Conservation (phyloP, 2,797 vertebrate genomes). For the Sternarchorhynchus goeldii region DNA sequence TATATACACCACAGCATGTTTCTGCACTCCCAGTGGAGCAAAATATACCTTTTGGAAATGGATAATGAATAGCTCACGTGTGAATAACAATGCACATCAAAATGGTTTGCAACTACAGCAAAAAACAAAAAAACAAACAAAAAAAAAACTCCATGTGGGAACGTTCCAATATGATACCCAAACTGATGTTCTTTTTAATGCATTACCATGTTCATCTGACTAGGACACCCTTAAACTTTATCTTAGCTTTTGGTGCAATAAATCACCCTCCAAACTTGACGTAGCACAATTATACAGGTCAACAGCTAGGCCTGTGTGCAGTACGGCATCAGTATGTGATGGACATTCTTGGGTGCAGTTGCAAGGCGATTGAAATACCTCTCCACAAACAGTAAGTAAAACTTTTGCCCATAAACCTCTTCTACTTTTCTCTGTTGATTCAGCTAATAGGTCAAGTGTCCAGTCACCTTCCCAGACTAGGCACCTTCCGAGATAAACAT, state of each 20-base stretch:
- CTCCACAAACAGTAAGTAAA: constrained; percentile 76
- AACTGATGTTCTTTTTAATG: no score
- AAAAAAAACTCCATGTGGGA: no score
- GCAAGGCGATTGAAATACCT: constrained; percentile 65
- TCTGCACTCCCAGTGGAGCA: not conserved
- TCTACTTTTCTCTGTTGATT: constrained; percentile 72
- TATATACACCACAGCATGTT: not conserved
- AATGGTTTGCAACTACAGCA: no score
- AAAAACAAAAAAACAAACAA: no score
- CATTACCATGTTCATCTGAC: no score
- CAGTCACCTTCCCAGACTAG: constrained; percentile 86
- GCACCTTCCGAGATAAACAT: constrained; percentile 71
- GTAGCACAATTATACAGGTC: not conserved
- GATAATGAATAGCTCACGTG: no score
- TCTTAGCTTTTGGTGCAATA: not conserved
- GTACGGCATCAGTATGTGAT: not conserved
- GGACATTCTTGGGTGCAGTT: not conserved
- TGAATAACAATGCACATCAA: no score
- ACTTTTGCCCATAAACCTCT: constrained; percentile 81
- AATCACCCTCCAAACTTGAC: not conserved
- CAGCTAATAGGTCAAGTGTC: constrained; percentile 74
- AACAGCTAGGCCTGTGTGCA: not conserved
- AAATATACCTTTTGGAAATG: not conserved
- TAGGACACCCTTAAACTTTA: no score
- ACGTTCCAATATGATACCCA: no score